These are phyloP conservation scores for Psix sp. DNA, from an alignment of 1,140 invertebrate genomes.

Conservation along the genomic window DNA sequence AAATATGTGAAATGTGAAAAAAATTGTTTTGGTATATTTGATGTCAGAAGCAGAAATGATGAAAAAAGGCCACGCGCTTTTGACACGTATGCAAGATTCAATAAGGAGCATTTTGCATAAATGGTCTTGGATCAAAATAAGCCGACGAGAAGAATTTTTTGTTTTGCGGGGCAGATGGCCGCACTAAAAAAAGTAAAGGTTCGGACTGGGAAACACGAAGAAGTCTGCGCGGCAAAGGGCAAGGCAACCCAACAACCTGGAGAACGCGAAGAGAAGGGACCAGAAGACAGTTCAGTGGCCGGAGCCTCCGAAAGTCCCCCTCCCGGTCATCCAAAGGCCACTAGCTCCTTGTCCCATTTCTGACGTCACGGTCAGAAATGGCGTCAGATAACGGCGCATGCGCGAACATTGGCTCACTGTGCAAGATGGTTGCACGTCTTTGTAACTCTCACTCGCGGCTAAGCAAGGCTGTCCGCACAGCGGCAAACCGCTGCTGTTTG, in stretches of 20 bases:
- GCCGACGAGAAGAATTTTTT: no score
- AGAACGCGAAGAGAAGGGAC: constrained; percentile 54
- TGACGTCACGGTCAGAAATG: constrained; percentile 67
- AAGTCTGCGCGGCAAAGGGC: constrained; percentile 41
- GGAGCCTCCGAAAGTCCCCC: constrained; percentile 43
- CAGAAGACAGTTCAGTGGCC: constrained; percentile 68
- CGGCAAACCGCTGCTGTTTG: constrained; percentile 55
- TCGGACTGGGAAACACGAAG: no score
- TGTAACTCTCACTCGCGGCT: constrained; percentile 70
- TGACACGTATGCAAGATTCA: no score
- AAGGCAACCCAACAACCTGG: no score
- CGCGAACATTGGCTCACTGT: constrained; percentile 64
- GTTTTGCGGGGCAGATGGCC: no score
- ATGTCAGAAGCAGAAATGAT: no score
- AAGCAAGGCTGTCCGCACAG: constrained; percentile 63
- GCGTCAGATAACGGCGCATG: constrained; percentile 64
- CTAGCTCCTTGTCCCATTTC: constrained; percentile 72
- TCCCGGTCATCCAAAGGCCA: constrained; percentile 56
- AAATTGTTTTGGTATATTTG: no score
- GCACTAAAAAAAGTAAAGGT: no score
- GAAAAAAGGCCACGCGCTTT: no score
- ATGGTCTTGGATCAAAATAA: no score
- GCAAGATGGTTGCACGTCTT: constrained; percentile 73
- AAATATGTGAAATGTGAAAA: no score
- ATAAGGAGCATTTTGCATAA: no score